Conservation (phyloP, 2,888 invertebrate genomes). For the Tineola bisselliella region DNA sequence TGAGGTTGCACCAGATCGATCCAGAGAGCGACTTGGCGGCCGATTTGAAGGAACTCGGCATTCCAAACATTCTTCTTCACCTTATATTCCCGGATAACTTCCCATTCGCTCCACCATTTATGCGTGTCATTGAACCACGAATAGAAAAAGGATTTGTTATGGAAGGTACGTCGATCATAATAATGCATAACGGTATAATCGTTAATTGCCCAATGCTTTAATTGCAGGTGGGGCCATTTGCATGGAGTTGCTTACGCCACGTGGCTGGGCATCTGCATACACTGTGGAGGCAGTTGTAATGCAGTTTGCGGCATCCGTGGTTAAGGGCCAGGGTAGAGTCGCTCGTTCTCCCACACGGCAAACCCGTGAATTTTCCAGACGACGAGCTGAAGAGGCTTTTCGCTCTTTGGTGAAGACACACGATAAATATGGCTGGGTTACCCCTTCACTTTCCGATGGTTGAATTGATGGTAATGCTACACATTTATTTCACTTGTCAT, state of each 20-base stretch:
- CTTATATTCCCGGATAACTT: conserved; percentile 88
- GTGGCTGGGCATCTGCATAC: conserved; percentile 89
- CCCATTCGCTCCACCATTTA: conserved; percentile 89
- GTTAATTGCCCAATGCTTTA: too few relatives aligned
- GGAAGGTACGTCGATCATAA: conserved; percentile 70
- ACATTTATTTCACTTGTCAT: not conserved
- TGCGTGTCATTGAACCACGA: conserved; percentile 80
- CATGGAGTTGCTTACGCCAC: conserved; percentile 86
- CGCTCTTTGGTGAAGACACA: conserved; percentile 88
- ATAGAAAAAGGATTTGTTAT: conserved; percentile 89
- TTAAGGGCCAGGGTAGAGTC: conserved; percentile 87
- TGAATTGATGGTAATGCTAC: conserved; percentile 51
- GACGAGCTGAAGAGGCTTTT: conserved; percentile 89
- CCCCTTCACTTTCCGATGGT: conserved; percentile 86
- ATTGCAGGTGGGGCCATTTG: conserved; percentile 81
- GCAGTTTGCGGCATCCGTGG: conserved; percentile 89
- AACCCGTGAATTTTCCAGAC: conserved; percentile 78
- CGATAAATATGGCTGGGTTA: conserved; percentile 93
- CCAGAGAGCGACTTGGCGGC: conserved; percentile 84
- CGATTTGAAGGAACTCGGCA: conserved; percentile 81
- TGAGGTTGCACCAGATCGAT: conserved; percentile 82
- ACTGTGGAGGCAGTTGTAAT: conserved; percentile 89
- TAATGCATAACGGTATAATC: too few relatives aligned
- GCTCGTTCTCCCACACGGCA: conserved; percentile 79
- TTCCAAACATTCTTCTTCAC: conserved; percentile 80